phyloP scores from a whole-genome alignment of 2,113 vertebrate genomes.

The Sorex araneus region DNA sequence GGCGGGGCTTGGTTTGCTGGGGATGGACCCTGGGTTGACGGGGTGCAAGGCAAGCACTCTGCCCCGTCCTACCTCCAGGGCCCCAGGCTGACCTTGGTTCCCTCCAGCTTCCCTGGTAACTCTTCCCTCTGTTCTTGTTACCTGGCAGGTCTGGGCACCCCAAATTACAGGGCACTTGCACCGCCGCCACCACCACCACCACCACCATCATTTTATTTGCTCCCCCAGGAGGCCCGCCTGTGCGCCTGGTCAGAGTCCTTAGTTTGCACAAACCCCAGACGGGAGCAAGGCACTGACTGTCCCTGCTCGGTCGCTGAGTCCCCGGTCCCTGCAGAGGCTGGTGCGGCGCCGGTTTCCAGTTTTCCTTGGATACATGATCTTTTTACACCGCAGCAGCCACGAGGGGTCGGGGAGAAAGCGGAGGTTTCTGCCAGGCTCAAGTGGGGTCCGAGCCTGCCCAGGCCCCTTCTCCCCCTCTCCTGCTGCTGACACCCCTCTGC shows the following conservation, averaged over 20 bases:
- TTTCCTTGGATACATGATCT: neutral
- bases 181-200: neutral
- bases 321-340: neutral
- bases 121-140: neutral
- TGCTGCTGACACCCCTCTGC: neutral
- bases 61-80: too few relatives aligned
- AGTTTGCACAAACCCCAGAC: neutral
- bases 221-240: neutral
- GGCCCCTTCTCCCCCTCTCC: neutral
- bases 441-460: neutral
- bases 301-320: neutral
- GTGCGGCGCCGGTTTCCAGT: neutral
- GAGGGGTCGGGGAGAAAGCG: neutral
- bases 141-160: neutral
- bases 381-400: constrained; percentile 32
- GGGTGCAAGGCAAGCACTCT: neutral
- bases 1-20: too few relatives aligned
- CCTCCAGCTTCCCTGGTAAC: too few relatives aligned
- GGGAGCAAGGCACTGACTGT: neutral
- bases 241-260: neutral
- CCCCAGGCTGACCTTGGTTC: too few relatives aligned
- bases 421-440: neutral
- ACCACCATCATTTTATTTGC: neutral
- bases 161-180: neutral
- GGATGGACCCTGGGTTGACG: too few relatives aligned